Evolutionary conservation across 2,113 vertebrate species (phyloP).

Genomic region (Coryphaenoides rupestris): DNA sequence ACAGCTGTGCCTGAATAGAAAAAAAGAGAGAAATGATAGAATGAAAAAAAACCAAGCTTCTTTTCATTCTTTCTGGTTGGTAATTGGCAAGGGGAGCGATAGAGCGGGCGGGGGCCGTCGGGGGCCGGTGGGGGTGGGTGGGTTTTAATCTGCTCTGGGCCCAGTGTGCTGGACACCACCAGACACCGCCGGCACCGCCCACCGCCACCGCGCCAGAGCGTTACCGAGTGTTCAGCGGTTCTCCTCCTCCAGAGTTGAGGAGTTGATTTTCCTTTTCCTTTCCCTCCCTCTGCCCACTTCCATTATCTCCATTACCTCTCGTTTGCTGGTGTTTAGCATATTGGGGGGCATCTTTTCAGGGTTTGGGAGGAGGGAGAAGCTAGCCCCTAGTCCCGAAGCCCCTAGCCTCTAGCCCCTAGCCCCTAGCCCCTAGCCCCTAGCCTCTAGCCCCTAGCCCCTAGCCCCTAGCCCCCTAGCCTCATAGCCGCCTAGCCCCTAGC

Average conservation of each 20-base stretch:
- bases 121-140: constrained; percentile 39
- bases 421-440: too few species aligned
- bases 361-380: not conserved
- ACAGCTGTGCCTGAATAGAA: constrained; percentile 47
- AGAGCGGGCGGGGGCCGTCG: constrained; percentile 45
- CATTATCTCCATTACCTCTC: constrained; percentile 16
- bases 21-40: constrained; percentile 10
- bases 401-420: too few species aligned
- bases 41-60: constrained; percentile 33
- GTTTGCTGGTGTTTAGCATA: constrained; percentile 18
- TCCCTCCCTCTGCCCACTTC: not conserved
- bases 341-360: not conserved
- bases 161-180: constrained; percentile 39
- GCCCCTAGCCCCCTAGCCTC: too few species aligned
- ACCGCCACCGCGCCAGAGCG: constrained; percentile 46
- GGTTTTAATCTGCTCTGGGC: constrained; percentile 56
- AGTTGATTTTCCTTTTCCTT: constrained; percentile 17
- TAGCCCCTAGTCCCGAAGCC: too few species aligned
- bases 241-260: constrained; percentile 28
- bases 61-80: constrained; percentile 49
- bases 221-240: constrained; percentile 50
- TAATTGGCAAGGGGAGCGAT: constrained; percentile 57
- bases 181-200: constrained; percentile 34
- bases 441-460: too few species aligned
- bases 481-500: too few species aligned